Evolutionary conservation across 1,140 invertebrate genomes (phyloP), one percentile per base, ranked within the genome.

Genomic region (Drosophila busckii): DNA sequence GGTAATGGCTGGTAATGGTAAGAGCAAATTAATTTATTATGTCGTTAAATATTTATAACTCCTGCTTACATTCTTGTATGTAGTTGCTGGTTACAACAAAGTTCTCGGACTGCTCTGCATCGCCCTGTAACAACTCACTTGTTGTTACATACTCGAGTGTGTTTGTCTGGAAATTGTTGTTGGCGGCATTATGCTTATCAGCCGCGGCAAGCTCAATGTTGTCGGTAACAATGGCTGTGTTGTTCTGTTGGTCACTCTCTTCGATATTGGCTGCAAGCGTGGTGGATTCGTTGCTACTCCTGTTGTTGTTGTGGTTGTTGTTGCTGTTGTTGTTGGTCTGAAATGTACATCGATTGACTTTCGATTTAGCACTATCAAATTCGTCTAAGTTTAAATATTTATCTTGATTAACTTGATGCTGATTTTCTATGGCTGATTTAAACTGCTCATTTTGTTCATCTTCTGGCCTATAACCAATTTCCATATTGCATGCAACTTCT

Each of bases 71-170:
- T 89, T 96, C 93, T 84, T 96, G 94, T 82, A 96, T 96, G 69
- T 96, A 96, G 87, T 96, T 94, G 23, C 93, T 93, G 4, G 95
- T 96, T 3, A 96, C 88, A 59, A 95, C 92, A 88, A 96, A 96
- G 65, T 40, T 64, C 83, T 53, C 88, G n/a, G 25, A 26, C 85
- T 68, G 58, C 4, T 70, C 64, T 8, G 70, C 41, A 15, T 23
- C 19, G 12, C 26, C 40, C 29, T 53, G 22, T 22, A 20, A 8
- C 16, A 17, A 9, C 3, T 25, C 44, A 29, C 40, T 26, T 45
- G 52, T 29, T 41, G 34, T 6, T 40, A 12, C 29, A 16, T 7
- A 4, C 8, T 40, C 10, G 25, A 38, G n/a, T 19, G 38, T 16
- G 10, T 17, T 50, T 28, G 0, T 38, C 1, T 16, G 0, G 23